phyloP scores from a whole-genome alignment of 1,140 invertebrate species.

The Palaemon carinicauda region DNA sequence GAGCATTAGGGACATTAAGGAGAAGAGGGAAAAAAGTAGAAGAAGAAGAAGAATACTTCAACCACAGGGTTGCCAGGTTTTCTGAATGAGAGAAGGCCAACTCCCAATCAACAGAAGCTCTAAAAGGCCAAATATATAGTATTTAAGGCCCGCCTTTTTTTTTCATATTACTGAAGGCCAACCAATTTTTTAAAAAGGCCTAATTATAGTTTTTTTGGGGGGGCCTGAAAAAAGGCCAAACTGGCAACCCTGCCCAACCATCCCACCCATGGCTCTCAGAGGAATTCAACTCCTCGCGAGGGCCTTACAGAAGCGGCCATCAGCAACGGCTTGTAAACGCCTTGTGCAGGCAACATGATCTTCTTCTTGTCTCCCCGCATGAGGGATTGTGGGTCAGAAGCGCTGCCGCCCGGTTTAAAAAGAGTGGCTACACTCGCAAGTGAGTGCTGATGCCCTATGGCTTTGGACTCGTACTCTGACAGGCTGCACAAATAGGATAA shows the following conservation, averaged over 20 bases:
- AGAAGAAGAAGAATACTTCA: no score
- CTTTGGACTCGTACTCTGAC: background rate
- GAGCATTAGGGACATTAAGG: no score
- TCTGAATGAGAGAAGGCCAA: no score
- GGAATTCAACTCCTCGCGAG: slow-evolving; percentile 30
- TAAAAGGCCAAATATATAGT: no score
- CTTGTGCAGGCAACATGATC: background rate
- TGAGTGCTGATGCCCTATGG: background rate
- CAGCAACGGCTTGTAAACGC: slow-evolving; percentile 10
- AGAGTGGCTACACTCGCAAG: background rate
- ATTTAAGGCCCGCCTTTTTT: no score
- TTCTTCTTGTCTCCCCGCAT: slow-evolving; percentile 22
- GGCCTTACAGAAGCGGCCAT: slow-evolving; percentile 22
- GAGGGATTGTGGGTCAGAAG: background rate
- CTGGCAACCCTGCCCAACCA: background rate
- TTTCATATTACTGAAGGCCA: no score
- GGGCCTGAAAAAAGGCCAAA: background rate
- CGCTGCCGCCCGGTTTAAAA: background rate
- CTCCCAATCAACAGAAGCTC: no score
- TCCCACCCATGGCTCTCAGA: background rate
- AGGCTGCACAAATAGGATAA: slow-evolving; percentile 44
- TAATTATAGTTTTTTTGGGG: no score
- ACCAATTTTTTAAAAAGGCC: no score
- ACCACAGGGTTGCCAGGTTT: no score
- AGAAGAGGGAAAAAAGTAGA: no score